These are phyloP conservation scores for Bettongia penicillata DNA, from an alignment of 2,113 vertebrate species.

Conservation along the genomic window DNA sequence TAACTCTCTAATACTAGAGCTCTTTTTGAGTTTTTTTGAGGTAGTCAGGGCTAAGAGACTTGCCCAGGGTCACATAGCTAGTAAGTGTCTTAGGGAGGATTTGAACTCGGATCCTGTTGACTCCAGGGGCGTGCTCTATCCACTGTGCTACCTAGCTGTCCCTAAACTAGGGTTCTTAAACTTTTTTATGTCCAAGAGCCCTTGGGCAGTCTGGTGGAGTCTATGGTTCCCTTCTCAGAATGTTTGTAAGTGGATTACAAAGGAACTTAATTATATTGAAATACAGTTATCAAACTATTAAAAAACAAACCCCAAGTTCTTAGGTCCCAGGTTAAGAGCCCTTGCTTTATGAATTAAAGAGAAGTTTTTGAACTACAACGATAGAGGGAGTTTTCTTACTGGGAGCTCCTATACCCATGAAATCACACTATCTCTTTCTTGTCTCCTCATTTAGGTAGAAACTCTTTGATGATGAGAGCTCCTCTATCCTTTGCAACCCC, in stretches of 20 bases:
- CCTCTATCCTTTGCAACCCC: background rate
- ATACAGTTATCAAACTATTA: background rate
- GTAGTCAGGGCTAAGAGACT: background rate
- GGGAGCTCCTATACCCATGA: background rate
- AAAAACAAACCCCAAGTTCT: background rate
- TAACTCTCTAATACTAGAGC: background rate
- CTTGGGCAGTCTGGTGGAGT: background rate
- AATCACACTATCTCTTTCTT: background rate
- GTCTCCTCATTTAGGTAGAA: background rate
- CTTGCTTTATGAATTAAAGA: background rate
- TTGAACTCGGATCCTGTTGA: background rate
- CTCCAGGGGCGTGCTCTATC: background rate
- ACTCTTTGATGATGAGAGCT: background rate
- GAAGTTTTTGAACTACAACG: background rate
- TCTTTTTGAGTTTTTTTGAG: background rate
- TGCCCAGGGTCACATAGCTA: background rate
- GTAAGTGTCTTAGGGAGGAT: background rate
- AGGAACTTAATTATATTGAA: background rate
- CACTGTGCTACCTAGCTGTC: background rate
- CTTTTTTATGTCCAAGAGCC: background rate
- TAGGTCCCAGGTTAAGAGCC: background rate
- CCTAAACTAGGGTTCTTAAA: background rate
- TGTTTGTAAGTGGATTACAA: background rate
- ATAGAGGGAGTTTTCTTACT: background rate
- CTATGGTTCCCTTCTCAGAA: background rate